These are phyloP conservation scores for Lordiphosa mommai DNA, from an alignment of 1,140 invertebrate species.

Conservation along the genomic window DNA sequence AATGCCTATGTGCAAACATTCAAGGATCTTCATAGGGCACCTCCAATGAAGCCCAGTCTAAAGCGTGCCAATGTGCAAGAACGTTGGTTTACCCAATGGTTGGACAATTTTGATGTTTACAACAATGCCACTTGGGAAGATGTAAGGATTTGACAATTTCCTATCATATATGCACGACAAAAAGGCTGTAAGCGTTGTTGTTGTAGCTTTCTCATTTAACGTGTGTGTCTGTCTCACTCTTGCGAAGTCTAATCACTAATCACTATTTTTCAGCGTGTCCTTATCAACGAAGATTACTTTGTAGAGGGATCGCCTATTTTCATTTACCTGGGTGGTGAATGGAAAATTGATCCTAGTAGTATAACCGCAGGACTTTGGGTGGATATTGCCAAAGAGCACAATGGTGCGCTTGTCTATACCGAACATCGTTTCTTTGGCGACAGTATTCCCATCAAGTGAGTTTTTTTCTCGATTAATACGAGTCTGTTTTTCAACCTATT, in stretches of 20 bases:
- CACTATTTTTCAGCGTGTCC: constrained; percentile 65
- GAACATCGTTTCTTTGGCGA: constrained; percentile 92
- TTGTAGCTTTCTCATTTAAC: too few relatives aligned
- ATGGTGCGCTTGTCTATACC: constrained; percentile 84
- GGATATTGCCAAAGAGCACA: constrained; percentile 83
- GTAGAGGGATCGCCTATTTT: constrained; percentile 80
- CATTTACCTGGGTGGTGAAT: constrained; percentile 86
- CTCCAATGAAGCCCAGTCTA: constrained; percentile 18
- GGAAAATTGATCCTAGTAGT: constrained; percentile 81
- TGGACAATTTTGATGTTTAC: constrained; percentile 87
- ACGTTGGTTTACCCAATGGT: constrained; percentile 55
- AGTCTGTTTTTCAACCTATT: background rate
- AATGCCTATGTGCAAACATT: constrained; percentile 36
- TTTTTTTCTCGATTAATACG: background rate
- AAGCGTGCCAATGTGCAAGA: constrained; percentile 34
- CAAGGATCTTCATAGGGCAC: constrained; percentile 36
- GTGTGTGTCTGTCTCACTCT: too few relatives aligned
- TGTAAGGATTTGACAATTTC: constrained; percentile 68
- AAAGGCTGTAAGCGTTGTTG: too few relatives aligned
- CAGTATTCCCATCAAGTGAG: constrained; percentile 86
- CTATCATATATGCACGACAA: too few relatives aligned
- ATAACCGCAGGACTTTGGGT: constrained; percentile 82
- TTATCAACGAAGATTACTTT: constrained; percentile 84
- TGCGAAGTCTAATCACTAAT: background rate
- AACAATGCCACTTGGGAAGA: constrained; percentile 85